These are phyloP conservation scores for Geophilus truncorum DNA, from an alignment of 2,888 invertebrate species.

Conservation along the genomic window DNA sequence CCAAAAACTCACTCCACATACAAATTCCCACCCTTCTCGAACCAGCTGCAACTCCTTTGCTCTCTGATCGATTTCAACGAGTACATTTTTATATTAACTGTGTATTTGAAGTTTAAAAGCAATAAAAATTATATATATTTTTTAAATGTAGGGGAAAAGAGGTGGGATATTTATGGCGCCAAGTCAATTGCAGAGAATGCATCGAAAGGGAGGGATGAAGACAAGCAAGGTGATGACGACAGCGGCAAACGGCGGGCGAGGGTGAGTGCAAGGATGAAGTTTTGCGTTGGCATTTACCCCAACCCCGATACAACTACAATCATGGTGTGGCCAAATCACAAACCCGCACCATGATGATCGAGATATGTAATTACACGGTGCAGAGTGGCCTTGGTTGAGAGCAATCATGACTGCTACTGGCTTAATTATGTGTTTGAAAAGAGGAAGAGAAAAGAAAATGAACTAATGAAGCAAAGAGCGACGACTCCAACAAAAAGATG, in stretches of 20 bases:
- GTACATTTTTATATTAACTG: too few relatives aligned
- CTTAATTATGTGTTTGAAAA: slow-evolving; percentile 31
- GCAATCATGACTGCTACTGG: slow-evolving; percentile 18
- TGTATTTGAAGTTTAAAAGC: too few relatives aligned
- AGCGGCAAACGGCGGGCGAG: background rate
- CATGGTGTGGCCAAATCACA: slow-evolving; percentile 30
- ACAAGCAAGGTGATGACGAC: background rate
- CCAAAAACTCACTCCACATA: background rate
- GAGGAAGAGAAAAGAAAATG: slow-evolving; percentile 30
- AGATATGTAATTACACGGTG: slow-evolving; percentile 32
- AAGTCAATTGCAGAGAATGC: background rate
- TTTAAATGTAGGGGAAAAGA: background rate
- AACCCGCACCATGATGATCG: slow-evolving; percentile 28
- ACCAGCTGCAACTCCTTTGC: background rate
- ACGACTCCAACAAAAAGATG: slow-evolving; percentile 16
- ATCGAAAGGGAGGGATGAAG: background rate
- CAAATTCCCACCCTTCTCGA: background rate
- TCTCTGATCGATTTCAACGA: background rate
- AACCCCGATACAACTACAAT: slow-evolving; percentile 6
- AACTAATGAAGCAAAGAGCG: background rate
- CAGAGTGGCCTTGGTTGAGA: slow-evolving; percentile 30
- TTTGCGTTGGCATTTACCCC: slow-evolving; percentile 28
- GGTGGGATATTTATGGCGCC: background rate
- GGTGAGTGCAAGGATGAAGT: slow-evolving; percentile 5
- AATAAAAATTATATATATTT: background rate